phyloP scores from a whole-genome alignment of 2,113 vertebrate genomes.

The Vicugna pacos region DNA sequence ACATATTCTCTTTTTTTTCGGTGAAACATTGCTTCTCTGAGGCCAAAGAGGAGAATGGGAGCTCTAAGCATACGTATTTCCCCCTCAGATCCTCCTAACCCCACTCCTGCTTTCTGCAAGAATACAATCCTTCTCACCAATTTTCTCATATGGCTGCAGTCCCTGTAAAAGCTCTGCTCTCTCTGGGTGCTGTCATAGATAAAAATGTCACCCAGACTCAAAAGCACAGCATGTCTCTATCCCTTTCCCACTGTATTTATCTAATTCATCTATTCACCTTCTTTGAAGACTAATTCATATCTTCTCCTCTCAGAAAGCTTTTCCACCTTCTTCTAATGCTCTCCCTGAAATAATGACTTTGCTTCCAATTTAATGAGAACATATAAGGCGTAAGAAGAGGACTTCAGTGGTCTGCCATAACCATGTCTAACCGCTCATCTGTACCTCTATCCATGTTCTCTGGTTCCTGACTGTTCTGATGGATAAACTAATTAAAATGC shows the following conservation, averaged over 20 bases:
- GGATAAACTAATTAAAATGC: not conserved
- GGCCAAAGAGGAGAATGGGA: not conserved
- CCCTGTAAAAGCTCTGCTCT: not conserved
- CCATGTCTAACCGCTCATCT: not conserved
- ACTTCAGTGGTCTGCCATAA: not conserved
- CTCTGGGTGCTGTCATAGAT: not conserved
- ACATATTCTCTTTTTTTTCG: not conserved
- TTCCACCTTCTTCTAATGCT: not conserved
- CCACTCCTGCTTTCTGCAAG: not conserved
- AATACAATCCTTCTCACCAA: not conserved
- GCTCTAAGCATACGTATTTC: not conserved
- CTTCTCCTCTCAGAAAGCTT: not conserved
- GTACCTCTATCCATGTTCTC: not conserved
- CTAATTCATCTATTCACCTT: not conserved
- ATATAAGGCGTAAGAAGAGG: not conserved
- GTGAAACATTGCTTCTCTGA: not conserved
- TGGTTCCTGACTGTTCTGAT: not conserved
- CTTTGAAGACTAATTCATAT: not conserved
- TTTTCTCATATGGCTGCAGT: not conserved
- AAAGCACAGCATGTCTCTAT: not conserved
- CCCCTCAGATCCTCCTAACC: not conserved
- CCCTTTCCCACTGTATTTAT: too few species aligned
- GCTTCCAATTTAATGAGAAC: not conserved
- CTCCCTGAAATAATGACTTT: not conserved
- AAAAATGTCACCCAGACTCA: not conserved